phyloP scores from a whole-genome alignment of 2,888 invertebrate genomes.

The Acanthopleura granulata region DNA sequence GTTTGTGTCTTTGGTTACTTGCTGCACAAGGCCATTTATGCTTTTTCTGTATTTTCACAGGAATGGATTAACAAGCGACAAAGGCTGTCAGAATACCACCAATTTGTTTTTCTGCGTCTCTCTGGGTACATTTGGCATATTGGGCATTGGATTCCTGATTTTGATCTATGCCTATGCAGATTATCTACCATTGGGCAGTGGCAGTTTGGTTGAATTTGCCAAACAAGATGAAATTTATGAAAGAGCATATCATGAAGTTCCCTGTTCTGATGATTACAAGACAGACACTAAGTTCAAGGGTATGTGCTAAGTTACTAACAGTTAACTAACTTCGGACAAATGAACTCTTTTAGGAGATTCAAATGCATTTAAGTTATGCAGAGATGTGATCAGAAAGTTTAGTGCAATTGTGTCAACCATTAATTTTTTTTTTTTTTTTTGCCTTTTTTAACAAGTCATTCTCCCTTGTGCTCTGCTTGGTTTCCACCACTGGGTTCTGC shows the following conservation, averaged over 20 bases:
- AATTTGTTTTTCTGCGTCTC: constrained; percentile 2
- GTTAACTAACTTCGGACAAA: too few relatives aligned
- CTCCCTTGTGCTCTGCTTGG: too few relatives aligned
- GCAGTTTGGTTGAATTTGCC: constrained; percentile 22
- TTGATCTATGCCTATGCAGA: not conserved
- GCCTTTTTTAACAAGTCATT: too few relatives aligned
- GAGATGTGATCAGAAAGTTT: too few relatives aligned
- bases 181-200: not conserved
- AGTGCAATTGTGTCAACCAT: too few relatives aligned
- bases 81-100: not conserved
- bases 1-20: too few relatives aligned
- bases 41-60: too few relatives aligned
- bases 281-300: constrained; percentile 20
- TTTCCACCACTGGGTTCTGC: too few relatives aligned
- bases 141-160: not conserved
- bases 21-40: too few relatives aligned
- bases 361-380: too few relatives aligned
- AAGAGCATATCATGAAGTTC: constrained; percentile 25
- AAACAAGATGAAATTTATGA: constrained; percentile 14
- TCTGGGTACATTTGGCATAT: not conserved
- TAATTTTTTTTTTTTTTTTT: too few relatives aligned
- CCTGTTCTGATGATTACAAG: constrained; percentile 34
- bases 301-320: not conserved
- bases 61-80: not conserved
- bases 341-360: too few relatives aligned